These are phyloP conservation scores for Xanthia togata DNA, from an alignment of 2,888 invertebrate species.

Conservation along the genomic window DNA sequence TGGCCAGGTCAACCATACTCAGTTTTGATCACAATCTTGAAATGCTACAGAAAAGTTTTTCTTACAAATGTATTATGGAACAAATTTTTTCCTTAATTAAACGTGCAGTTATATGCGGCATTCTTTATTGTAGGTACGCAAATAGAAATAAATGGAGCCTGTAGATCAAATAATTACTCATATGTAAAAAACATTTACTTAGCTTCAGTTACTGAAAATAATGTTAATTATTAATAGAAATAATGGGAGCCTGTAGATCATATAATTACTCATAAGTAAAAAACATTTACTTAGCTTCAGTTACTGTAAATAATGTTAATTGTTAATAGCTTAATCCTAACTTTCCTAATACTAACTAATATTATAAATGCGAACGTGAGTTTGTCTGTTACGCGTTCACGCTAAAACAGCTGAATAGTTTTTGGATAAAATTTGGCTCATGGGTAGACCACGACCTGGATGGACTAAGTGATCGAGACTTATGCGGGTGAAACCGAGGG, in stretches of 20 bases:
- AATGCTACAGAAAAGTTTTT: constrained; percentile 48
- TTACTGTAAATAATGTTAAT: constrained; percentile 13
- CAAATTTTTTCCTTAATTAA: constrained; percentile 8
- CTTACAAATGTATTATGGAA: constrained; percentile 15
- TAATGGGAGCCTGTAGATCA: constrained; percentile 12
- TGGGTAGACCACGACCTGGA: too few relatives aligned
- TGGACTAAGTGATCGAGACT: too few relatives aligned
- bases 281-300: constrained; percentile 4
- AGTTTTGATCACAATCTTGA: constrained; percentile 55
- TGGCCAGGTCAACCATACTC: constrained; percentile 57
- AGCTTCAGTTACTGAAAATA: constrained; percentile 9
- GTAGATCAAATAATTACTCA: constrained; percentile 6
- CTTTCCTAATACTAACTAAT: too few relatives aligned
- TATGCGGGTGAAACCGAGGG: too few relatives aligned
- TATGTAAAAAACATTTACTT: constrained; percentile 14
- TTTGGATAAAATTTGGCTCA: too few relatives aligned
- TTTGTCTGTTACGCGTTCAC: too few relatives aligned
- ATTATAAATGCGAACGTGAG: too few relatives aligned
- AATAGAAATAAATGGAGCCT: constrained; percentile 19
- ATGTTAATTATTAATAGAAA: constrained; percentile 8
- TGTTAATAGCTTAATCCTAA: not conserved
- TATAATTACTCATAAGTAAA: constrained; percentile 15
- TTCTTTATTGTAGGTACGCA: constrained; percentile 13
- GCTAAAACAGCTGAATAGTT: too few relatives aligned
- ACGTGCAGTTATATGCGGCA: not conserved